Evolutionary conservation across 2,888 invertebrate species (phyloP).

Genomic region (Heteromyza rotundicornis): DNA sequence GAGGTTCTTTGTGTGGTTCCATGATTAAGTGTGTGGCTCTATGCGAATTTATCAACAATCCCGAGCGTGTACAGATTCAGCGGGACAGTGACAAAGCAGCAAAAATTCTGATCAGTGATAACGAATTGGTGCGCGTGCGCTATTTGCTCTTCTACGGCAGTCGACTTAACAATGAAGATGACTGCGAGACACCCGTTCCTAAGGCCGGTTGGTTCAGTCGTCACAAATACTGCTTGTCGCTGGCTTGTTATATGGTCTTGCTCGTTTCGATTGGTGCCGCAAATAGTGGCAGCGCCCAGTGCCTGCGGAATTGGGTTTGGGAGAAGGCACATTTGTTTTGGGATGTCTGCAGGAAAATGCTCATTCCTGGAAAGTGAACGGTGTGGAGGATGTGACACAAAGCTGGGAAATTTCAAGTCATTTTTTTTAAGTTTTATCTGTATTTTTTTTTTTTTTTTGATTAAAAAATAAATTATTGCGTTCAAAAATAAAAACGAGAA

Average conservation of each 20-base stretch:
- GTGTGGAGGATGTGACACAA: too few species aligned
- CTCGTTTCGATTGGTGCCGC: slow-evolving; percentile 70
- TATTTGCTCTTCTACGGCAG: slow-evolving; percentile 75
- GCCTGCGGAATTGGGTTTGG: slow-evolving; percentile 21
- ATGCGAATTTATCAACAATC: slow-evolving; percentile 80
- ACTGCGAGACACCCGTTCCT: slow-evolving; percentile 19
- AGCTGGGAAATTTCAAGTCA: too few species aligned
- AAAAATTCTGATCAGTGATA: slow-evolving; percentile 80
- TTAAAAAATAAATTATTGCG: too few species aligned
- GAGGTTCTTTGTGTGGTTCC: slow-evolving; percentile 76
- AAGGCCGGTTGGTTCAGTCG: slow-evolving; percentile 66
- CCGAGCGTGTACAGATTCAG: slow-evolving; percentile 64
- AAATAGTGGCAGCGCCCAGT: slow-evolving; percentile 64
- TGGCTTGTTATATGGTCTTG: slow-evolving; percentile 70
- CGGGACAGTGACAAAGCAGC: slow-evolving; percentile 67
- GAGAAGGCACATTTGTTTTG: slow-evolving; percentile 24
- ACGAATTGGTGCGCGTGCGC: slow-evolving; percentile 76
- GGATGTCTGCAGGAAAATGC: slow-evolving; percentile 28
- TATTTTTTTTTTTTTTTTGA: too few species aligned
- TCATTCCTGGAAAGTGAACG: too few species aligned
- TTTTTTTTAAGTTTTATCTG: too few species aligned
- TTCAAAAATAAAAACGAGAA: too few species aligned
- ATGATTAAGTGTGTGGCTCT: slow-evolving; percentile 79
- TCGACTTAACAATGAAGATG: slow-evolving; percentile 35
- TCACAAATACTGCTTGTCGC: slow-evolving; percentile 69